Percentiles rank a stretch among this genome's conserved stretches.
Conservation (phyloP, 2,888 invertebrate species). For the Pyrochroa serraticornis region DNA sequence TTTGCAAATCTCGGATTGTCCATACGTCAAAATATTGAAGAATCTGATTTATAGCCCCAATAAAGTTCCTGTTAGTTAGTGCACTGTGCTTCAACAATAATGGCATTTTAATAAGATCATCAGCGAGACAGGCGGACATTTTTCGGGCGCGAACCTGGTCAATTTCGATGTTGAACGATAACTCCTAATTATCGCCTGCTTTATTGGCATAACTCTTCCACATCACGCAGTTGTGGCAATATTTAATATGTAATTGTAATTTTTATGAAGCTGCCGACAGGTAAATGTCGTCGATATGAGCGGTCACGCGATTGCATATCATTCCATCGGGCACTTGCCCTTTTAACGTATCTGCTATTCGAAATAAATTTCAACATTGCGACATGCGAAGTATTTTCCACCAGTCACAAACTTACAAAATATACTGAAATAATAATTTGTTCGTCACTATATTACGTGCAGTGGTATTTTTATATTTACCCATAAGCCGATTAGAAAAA, state of each 20-base stretch:
- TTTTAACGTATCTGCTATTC: conserved; percentile 42
- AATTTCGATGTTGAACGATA: conserved; percentile 12
- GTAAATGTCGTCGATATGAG: conserved; percentile 48
- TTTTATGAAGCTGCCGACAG: conserved; percentile 50
- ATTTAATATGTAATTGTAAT: conserved; percentile 44
- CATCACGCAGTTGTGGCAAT: conserved; percentile 27
- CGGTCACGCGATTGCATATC: conserved; percentile 49
- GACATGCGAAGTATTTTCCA: conserved; percentile 34
- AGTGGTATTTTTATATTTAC: conserved; percentile 12
- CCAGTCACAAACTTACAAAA: conserved; percentile 21
- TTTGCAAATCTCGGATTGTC: conserved; percentile 48
- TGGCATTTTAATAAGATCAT: conserved; percentile 1
- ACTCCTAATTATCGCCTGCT: conserved; percentile 16
- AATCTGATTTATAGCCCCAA: conserved; percentile 36
- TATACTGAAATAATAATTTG: conserved; percentile 24
- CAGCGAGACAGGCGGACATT: neutral
- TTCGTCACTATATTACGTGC: conserved; percentile 10
- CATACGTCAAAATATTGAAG: conserved; percentile 49
- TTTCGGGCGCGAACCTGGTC: neutral
- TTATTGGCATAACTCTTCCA: conserved; percentile 11
- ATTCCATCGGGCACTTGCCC: conserved; percentile 49
- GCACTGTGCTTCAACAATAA: conserved; percentile 1
- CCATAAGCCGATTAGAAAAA: conserved; percentile 6
- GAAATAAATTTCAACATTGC: conserved; percentile 36
- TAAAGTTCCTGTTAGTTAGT: conserved; percentile 8